Evolutionary conservation across 2,797 vertebrate species (phyloP).

Genomic region (Eremophila alpestris): DNA sequence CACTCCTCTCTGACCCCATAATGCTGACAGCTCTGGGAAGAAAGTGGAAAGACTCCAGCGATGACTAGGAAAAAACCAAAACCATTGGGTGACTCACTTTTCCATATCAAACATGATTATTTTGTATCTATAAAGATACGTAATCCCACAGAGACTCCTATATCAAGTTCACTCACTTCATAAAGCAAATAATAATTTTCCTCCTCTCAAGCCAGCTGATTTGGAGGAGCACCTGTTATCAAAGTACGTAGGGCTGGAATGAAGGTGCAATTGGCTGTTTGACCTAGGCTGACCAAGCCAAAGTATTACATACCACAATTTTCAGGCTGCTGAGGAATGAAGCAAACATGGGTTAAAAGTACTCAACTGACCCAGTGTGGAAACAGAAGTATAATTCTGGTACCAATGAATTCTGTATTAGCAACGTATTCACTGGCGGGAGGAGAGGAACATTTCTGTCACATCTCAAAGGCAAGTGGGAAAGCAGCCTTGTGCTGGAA

Average conservation of each 20-base stretch:
- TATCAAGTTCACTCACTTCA: background rate
- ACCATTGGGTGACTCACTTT: constrained; percentile 28
- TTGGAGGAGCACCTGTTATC: background rate
- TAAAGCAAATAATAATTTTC: background rate
- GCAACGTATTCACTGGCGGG: background rate
- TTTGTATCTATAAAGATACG: constrained; percentile 5
- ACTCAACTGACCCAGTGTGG: background rate
- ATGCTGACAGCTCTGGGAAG: background rate
- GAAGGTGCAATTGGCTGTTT: background rate
- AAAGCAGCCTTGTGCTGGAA: constrained; percentile 45
- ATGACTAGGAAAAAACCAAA: constrained; percentile 6
- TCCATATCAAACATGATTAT: constrained; percentile 12
- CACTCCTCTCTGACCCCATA: background rate
- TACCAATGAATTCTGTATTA: constrained; percentile 16
- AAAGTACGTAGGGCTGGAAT: background rate
- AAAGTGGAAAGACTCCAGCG: background rate
- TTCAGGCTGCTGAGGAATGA: background rate
- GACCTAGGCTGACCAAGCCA: background rate
- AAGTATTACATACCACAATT: background rate
- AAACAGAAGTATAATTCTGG: constrained; percentile 32
- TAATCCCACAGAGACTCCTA: background rate
- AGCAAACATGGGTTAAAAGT: background rate
- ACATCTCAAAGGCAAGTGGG: constrained; percentile 31
- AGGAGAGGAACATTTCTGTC: constrained; percentile 53
- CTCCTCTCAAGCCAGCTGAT: background rate